Base-by-base conservation (phyloP, 2,113 vertebrate genomes). In the Geococcyx californianus region DNA sequence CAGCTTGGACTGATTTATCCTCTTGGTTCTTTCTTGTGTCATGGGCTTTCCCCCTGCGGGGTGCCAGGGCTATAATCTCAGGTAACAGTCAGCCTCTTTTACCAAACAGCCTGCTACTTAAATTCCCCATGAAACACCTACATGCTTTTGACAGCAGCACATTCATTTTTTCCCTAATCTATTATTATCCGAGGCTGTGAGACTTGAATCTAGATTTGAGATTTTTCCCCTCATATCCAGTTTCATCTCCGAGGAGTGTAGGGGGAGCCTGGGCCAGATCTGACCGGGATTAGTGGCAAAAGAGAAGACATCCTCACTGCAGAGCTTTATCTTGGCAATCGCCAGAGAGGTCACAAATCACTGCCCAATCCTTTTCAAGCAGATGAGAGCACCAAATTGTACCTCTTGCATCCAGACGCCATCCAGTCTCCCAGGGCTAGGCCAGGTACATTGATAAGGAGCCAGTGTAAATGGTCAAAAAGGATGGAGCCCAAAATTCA, bases 321-420 rank as follows among this genome's bases (percentile, higher is more conserved):
- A 56, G 31, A 49, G 23, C 58, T 95, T 96, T 95, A 96, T 97
- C 96, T 95, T 59, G 21, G 72, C 29, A 12, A 95, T 92, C 92
- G 0, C 83, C 95, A 96, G 92, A 95, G 76, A 86, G 58, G 33
- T 85, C 89, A 93, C 94, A 94, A 95, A 96, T 96, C 90, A 95
- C 84, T 44, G 4, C 11, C 79, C 12, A 2, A 31, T 60, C 63
- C 73, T 78, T 90, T 94, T 89, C 89, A 96, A 88, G 93, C 85
- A 75, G 82, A 10, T 80, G 62, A 86, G 54, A 95, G 92, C 79
- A 89, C 77, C 94, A 91, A 97, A 97, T 87, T 89, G 63, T 91
- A 47, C 85, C 86, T 90, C 74, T 33, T 25, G 44, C 25, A 79
- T 58, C 94, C 95, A 95, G 93, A 87, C 91, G 55, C 36, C 45